Evolutionary conservation across 2,888 invertebrate genomes (phyloP).

Genomic region (Pyrochroa serraticornis): DNA sequence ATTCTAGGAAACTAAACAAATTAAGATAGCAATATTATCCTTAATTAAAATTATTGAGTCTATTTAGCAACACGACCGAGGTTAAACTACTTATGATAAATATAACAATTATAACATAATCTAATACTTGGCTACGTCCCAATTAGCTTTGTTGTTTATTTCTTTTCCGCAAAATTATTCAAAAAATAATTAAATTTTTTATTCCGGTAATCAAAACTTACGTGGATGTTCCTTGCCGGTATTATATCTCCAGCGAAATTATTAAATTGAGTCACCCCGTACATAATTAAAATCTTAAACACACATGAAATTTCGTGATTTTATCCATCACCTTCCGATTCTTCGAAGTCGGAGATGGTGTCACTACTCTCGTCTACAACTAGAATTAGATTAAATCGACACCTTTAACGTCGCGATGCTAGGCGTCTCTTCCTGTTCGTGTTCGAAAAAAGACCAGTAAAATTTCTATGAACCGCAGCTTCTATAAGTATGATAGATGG

Average conservation of each 20-base stretch:
- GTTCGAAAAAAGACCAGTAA: slow-evolving; percentile 34
- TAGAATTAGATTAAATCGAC: slow-evolving; percentile 44
- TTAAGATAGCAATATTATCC: too few relatives aligned
- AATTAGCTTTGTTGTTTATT: too few relatives aligned
- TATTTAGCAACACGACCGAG: too few relatives aligned
- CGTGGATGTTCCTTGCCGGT: slow-evolving; percentile 46
- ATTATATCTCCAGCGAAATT: slow-evolving; percentile 34
- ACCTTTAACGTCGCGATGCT: slow-evolving; percentile 40
- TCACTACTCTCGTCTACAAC: slow-evolving; percentile 15
- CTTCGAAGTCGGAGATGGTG: slow-evolving; percentile 3
- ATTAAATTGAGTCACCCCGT: slow-evolving; percentile 21
- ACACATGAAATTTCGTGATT: neutral
- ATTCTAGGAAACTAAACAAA: too few relatives aligned
- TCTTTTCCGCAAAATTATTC: too few relatives aligned
- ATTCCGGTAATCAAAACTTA: slow-evolving; percentile 30
- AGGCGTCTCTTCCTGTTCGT: slow-evolving; percentile 43
- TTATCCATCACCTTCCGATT: neutral
- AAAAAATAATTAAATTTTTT: neutral
- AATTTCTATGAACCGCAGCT: slow-evolving; percentile 23
- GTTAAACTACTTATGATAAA: too few relatives aligned
- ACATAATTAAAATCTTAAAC: slow-evolving; percentile 22
- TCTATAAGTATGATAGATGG: slow-evolving; percentile 36
- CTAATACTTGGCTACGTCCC: too few relatives aligned
- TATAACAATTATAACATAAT: too few relatives aligned
- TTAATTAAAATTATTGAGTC: too few relatives aligned